These are phyloP conservation scores for Acestrorhynchus altus DNA, from an alignment of 2,797 vertebrate species.

Conservation along the genomic window DNA sequence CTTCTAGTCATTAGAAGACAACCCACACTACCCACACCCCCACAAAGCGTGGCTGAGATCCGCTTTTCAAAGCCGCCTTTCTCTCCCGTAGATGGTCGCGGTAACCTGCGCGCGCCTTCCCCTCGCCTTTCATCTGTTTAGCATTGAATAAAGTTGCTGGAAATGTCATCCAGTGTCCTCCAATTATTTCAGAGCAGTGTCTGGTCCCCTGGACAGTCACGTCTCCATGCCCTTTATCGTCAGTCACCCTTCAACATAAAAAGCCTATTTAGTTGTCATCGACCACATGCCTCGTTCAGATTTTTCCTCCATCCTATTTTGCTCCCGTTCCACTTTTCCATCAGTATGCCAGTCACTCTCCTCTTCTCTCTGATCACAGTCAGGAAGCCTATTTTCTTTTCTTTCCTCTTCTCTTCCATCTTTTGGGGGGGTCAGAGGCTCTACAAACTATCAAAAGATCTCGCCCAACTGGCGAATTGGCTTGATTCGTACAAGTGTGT, in stretches of 20 bases:
- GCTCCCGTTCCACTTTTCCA: not conserved
- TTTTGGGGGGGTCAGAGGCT: not conserved
- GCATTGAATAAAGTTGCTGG: constrained; percentile 64
- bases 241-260: constrained; percentile 48
- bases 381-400: constrained; percentile 23
- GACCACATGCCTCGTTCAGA: constrained; percentile 27
- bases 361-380: constrained; percentile 33
- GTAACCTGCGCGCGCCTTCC: constrained; percentile 45
- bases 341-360: constrained; percentile 24
- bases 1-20: constrained; percentile 76
- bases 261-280: constrained; percentile 45
- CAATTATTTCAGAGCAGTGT: constrained; percentile 64
- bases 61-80: constrained; percentile 60
- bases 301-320: not conserved
- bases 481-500: too few relatives aligned
- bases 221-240: constrained; percentile 32
- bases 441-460: not conserved
- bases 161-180: constrained; percentile 65
- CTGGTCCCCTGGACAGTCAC: constrained; percentile 53
- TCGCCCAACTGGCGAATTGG: too few relatives aligned
- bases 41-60: constrained; percentile 59
- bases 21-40: constrained; percentile 70
- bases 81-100: constrained; percentile 61
- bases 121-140: constrained; percentile 64
- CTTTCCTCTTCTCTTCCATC: constrained; percentile 25